Evolutionary conservation across 1,140 invertebrate genomes (phyloP), one percentile per base, ranked within the genome.

Genomic region (Alviniconcha marisindica): DNA sequence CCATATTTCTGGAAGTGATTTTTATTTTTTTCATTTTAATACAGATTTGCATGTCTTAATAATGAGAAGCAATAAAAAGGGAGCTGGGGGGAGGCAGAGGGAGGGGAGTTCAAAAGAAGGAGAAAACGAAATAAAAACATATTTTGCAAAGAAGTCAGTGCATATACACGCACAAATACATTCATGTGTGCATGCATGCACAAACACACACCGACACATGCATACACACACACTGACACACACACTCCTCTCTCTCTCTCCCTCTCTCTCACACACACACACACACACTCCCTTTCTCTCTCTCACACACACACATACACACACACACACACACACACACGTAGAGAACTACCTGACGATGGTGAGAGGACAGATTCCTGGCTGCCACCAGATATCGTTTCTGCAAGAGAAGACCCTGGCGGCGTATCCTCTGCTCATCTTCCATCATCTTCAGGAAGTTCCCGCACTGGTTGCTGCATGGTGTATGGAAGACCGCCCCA

Each of bases 1-100:
- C 89, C 89, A 85, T 87, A 89, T n/a, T 77, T 74, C 89, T 90
- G 88, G 21, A 14, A 42, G 2, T 15, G 12, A 24, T n/a, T n/a
- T n/a, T n/a, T n/a, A n/a, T n/a, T n/a, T n/a, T n/a, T n/a, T n/a
- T n/a, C n/a, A n/a, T n/a, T n/a, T n/a, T n/a, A n/a, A n/a, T n/a
- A n/a, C n/a, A n/a, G n/a, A n/a, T n/a, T n/a, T n/a, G n/a, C n/a
- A n/a, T n/a, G n/a, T n/a, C n/a, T n/a, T n/a, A n/a, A n/a, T n/a
- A n/a, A n/a, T n/a, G n/a, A n/a, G n/a, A n/a, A n/a, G n/a, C n/a
- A n/a, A n/a, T n/a, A n/a, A n/a, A n/a, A n/a, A n/a, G n/a, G n/a
- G n/a, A n/a, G n/a, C n/a, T n/a, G n/a, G n/a, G n/a, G n/a, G n/a
- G n/a, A n/a, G n/a, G n/a, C n/a, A n/a, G n/a, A n/a, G n/a, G n/a